Evolutionary conservation across 2,797 vertebrate genomes (phyloP).

Genomic region (Columba guinea): DNA sequence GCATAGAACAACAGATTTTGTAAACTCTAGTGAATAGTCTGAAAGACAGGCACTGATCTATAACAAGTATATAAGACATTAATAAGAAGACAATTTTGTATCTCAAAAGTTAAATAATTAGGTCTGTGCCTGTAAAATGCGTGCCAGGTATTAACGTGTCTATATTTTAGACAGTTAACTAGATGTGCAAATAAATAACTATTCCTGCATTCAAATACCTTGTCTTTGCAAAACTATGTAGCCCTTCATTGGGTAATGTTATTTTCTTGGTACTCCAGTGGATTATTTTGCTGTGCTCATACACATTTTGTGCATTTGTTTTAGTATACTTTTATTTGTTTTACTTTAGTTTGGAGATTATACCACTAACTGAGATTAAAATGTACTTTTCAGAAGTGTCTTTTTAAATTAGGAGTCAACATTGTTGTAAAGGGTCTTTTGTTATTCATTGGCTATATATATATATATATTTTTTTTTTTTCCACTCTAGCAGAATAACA

Average conservation of each 20-base stretch:
- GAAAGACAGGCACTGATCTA: neutral
- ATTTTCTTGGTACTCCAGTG: neutral
- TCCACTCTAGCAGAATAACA: neutral
- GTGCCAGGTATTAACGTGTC: neutral
- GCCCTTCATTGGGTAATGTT: neutral
- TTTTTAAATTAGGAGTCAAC: neutral
- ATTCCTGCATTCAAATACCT: neutral
- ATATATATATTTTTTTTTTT: neutral
- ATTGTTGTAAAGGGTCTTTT: neutral
- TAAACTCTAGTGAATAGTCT: neutral
- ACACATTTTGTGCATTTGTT: neutral
- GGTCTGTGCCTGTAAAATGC: neutral
- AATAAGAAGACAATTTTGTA: neutral
- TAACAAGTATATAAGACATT: neutral
- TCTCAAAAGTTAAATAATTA: neutral
- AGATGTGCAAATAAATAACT: neutral
- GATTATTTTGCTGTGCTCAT: neutral
- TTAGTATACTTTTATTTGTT: neutral
- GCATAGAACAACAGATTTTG: constrained; percentile 3
- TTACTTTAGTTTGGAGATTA: neutral
- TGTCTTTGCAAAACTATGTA: neutral
- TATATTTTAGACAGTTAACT: neutral
- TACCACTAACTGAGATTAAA: neutral
- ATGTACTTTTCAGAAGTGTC: neutral
- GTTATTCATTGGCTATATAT: neutral